Conservation (phyloP, 2,797 vertebrate genomes). For the Sebastes matsubarae region DNA sequence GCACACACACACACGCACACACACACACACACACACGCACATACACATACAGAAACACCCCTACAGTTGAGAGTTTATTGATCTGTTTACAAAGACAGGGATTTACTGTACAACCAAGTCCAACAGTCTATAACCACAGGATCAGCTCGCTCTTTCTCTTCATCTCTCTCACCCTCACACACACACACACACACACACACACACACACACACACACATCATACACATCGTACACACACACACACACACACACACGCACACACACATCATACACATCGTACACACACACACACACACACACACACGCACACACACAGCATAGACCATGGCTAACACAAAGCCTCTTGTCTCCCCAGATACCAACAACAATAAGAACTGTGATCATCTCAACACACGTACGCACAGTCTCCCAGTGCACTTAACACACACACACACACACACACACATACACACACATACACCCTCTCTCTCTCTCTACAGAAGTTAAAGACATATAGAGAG, state of each 20-base stretch:
- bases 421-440: conserved; percentile 17
- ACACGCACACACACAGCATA: neutral
- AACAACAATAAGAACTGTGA: conserved; percentile 72
- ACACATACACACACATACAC: neutral
- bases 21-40: conserved; percentile 6
- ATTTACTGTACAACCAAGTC: conserved; percentile 79
- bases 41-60: conserved; percentile 43
- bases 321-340: conserved; percentile 69
- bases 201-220: neutral
- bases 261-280: no score
- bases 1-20: neutral
- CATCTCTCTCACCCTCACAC: conserved; percentile 42
- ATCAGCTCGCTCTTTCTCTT: conserved; percentile 68
- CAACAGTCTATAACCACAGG: conserved; percentile 76
- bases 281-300: neutral
- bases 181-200: neutral
- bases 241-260: neutral
- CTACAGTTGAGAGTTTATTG: conserved; percentile 72
- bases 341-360: conserved; percentile 70
- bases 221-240: neutral
- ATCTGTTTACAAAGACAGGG: conserved; percentile 82
- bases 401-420: conserved; percentile 22
- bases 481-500: conserved; percentile 31
- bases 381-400: conserved; percentile 54
- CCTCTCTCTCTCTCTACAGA: neutral